Evolutionary conservation across 2,113 vertebrate genomes (phyloP).

Genomic region (Etia nguti): DNA sequence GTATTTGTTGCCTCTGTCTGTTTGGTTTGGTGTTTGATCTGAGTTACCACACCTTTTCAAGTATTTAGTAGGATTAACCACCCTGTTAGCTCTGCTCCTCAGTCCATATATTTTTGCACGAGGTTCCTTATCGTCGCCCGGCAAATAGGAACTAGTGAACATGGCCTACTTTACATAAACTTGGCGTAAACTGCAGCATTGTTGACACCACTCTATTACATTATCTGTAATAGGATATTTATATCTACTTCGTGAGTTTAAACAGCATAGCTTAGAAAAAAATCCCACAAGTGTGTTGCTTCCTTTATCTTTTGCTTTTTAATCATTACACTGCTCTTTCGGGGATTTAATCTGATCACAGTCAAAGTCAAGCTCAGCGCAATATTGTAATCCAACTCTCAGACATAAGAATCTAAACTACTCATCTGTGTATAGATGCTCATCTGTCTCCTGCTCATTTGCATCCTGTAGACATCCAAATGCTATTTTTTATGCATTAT

Average conservation of each 20-base stretch:
- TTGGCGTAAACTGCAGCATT: neutral
- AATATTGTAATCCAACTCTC: neutral
- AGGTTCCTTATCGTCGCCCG: neutral
- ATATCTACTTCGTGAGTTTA: neutral
- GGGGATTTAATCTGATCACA: neutral
- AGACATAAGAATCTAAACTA: neutral
- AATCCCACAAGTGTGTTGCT: neutral
- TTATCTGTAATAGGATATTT: neutral
- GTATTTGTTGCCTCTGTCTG: neutral
- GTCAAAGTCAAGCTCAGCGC: neutral
- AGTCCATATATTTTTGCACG: neutral
- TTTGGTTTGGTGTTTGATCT: neutral
- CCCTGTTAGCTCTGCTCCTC: neutral
- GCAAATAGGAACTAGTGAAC: neutral
- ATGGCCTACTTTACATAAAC: neutral
- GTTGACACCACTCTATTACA: neutral
- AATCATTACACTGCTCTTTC: neutral
- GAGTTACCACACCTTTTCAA: neutral
- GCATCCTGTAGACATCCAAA: neutral
- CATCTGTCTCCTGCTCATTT: neutral
- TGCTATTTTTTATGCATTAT: neutral
- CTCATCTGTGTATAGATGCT: neutral
- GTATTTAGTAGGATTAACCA: conserved; percentile 1
- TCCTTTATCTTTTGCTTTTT: neutral
- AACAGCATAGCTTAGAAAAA: neutral